phyloP scores from a whole-genome alignment of 1,140 invertebrate species.

The Telenomus remus region DNA sequence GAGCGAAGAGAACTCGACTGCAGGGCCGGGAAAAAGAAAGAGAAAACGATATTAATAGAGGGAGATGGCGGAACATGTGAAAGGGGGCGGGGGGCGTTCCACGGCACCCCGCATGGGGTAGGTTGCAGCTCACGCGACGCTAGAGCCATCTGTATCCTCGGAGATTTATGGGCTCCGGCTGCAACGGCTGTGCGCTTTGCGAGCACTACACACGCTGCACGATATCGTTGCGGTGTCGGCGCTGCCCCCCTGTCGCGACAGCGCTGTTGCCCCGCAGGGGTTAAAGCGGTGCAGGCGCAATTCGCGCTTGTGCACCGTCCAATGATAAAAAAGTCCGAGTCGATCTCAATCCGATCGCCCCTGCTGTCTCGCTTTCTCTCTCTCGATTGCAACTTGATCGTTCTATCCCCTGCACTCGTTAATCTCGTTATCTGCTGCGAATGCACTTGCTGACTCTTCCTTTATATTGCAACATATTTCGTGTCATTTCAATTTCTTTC shows the following conservation, averaged over 20 bases:
- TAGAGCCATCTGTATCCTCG: slow-evolving; percentile 75
- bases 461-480: slow-evolving; percentile 53
- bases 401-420: slow-evolving; percentile 55
- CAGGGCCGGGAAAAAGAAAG: slow-evolving; percentile 32
- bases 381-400: slow-evolving; percentile 33
- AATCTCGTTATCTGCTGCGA: slow-evolving; percentile 54
- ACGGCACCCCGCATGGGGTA: slow-evolving; percentile 74
- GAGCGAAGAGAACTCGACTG: slow-evolving; percentile 10
- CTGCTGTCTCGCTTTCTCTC: slow-evolving; percentile 35
- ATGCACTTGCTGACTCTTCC: slow-evolving; percentile 52
- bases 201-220: slow-evolving; percentile 69
- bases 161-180: slow-evolving; percentile 74
- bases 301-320: slow-evolving; percentile 71
- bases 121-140: slow-evolving; percentile 73
- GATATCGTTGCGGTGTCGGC: slow-evolving; percentile 68
- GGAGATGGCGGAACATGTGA: slow-evolving; percentile 16
- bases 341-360: slow-evolving; percentile 69
- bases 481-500: slow-evolving; percentile 39
- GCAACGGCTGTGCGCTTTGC: slow-evolving; percentile 71
- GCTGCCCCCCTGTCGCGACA: slow-evolving; percentile 72
- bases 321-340: slow-evolving; percentile 70
- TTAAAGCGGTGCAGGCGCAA: slow-evolving; percentile 66
- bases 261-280: slow-evolving; percentile 73
- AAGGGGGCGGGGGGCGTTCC: slow-evolving; percentile 69
- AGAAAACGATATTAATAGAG: slow-evolving; percentile 12